Conservation (phyloP, 2,797 vertebrate genomes). For the Anolis apletophallus region DNA sequence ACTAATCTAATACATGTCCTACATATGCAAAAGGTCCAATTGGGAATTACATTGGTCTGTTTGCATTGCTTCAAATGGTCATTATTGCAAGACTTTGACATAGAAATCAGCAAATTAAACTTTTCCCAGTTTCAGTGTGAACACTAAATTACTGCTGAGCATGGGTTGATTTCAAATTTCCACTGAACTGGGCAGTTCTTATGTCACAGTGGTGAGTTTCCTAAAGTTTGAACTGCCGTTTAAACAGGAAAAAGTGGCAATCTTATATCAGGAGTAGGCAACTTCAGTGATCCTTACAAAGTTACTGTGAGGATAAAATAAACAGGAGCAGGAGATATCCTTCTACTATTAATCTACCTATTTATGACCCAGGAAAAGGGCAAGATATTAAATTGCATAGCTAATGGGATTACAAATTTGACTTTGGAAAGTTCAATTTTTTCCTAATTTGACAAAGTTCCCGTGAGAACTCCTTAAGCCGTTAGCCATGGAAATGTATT, state of each 20-base stretch:
- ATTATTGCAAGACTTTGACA: neutral
- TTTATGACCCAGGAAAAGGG: too few species aligned
- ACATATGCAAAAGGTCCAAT: neutral
- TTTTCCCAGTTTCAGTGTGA: neutral
- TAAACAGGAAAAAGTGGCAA: neutral
- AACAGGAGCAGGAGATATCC: neutral
- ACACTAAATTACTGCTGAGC: neutral
- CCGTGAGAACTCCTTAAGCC: conserved; percentile 37
- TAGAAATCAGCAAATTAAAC: neutral
- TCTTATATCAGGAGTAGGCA: too few species aligned
- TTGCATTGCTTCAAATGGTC: neutral
- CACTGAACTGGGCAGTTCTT: neutral
- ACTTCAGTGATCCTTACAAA: neutral
- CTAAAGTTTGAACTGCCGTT: neutral
- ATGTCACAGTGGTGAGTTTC: neutral
- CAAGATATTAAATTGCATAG: conserved; percentile 2
- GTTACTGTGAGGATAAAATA: neutral
- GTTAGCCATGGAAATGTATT: neutral
- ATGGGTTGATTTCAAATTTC: neutral
- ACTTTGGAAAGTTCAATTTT: conserved; percentile 2
- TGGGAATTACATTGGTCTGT: neutral
- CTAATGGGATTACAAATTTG: conserved; percentile 14
- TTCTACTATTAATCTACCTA: neutral
- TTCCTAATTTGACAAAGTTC: conserved; percentile 29
- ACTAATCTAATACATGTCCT: neutral